phyloP scores from a whole-genome alignment of 2,888 invertebrate genomes.

The Scrobipalpa costella region DNA sequence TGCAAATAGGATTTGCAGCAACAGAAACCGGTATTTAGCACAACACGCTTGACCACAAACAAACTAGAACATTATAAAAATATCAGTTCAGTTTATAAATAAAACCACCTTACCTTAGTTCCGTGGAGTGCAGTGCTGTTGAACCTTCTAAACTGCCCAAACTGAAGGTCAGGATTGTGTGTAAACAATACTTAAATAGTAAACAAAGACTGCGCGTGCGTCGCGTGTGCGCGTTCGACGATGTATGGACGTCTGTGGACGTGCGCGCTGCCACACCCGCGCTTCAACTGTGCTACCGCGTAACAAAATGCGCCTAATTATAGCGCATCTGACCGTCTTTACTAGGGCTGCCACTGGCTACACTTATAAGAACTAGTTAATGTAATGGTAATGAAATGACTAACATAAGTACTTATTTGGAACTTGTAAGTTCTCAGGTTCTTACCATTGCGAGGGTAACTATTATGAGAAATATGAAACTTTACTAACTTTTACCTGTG shows the following conservation, averaged over 20 bases:
- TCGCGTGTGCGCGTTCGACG: conserved; percentile 17
- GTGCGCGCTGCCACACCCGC: conserved; percentile 34
- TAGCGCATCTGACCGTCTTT: conserved; percentile 36
- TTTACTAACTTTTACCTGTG: too few species aligned
- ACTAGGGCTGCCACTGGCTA: not conserved
- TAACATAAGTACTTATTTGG: not conserved
- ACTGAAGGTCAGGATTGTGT: conserved; percentile 42
- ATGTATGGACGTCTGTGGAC: conserved; percentile 25
- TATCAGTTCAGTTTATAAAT: not conserved
- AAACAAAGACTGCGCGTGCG: conserved; percentile 32
- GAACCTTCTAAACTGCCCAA: not conserved
- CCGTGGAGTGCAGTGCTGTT: not conserved
- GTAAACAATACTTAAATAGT: conserved; percentile 50
- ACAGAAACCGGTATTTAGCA: not conserved
- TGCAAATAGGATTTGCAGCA: conserved; percentile 5
- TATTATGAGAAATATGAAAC: too few species aligned
- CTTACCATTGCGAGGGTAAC: too few species aligned
- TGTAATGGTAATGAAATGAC: too few species aligned
- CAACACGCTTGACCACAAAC: not conserved
- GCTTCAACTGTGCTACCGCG: conserved; percentile 35
- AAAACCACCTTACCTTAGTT: not conserved
- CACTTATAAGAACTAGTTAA: not conserved
- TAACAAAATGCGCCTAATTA: conserved; percentile 44
- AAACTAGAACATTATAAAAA: not conserved
- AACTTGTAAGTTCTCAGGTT: too few species aligned